Evolutionary conservation across 2,797 vertebrate genomes (phyloP).

Genomic region (Enteromius mattozi): DNA sequence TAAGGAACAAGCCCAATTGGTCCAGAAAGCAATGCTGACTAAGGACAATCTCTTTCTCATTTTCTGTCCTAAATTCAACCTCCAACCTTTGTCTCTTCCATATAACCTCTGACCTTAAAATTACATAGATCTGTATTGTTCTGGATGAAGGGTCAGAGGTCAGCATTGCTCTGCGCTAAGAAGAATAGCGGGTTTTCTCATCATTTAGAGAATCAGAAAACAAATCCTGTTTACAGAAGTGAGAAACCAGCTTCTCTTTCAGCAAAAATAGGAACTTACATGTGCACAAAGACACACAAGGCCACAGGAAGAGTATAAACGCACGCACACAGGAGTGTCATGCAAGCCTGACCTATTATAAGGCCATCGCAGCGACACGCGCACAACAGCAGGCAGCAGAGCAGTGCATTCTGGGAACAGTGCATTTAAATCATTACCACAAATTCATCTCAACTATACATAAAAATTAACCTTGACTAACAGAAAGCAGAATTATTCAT

Average conservation of each 20-base stretch:
- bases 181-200: background rate
- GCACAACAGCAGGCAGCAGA: conserved; percentile 28
- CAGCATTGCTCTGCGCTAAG: background rate
- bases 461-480: conserved; percentile 22
- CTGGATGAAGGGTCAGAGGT: background rate
- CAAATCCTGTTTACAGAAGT: conserved; percentile 30
- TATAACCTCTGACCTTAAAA: background rate
- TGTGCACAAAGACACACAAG: conserved; percentile 31
- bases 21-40: background rate
- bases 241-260: conserved; percentile 44
- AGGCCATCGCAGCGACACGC: background rate
- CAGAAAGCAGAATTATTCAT: conserved; percentile 16
- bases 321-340: conserved; percentile 3
- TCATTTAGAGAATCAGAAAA: background rate
- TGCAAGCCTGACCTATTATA: background rate
- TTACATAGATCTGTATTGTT: background rate
- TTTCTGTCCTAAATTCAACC: background rate
- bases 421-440: conserved; percentile 67
- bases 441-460: conserved; percentile 13
- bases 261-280: background rate
- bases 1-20: background rate
- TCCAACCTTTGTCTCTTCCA: background rate
- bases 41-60: background rate
- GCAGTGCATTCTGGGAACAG: conserved; percentile 74
- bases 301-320: conserved; percentile 29